phyloP scores from a whole-genome alignment of 2,797 vertebrate species.

The Tenualosa ilisha region DNA sequence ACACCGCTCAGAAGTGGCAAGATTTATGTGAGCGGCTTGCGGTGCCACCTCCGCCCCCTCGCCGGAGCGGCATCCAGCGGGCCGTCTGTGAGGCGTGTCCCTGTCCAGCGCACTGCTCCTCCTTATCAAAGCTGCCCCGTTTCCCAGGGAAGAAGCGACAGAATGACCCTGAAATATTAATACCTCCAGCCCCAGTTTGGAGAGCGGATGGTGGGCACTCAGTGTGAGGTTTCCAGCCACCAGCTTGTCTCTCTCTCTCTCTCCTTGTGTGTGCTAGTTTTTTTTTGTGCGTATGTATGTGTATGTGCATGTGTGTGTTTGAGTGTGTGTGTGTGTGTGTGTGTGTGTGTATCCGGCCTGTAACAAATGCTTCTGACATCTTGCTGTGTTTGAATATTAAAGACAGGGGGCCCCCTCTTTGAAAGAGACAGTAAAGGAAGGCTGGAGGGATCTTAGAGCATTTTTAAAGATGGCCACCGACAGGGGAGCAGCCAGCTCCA shows the following conservation, averaged over 20 bases:
- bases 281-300: not conserved
- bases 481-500: constrained; percentile 70
- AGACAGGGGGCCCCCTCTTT: constrained; percentile 70
- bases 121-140: constrained; percentile 67
- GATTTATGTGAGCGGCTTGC: not conserved
- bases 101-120: constrained; percentile 75
- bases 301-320: constrained; percentile 12
- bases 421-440: constrained; percentile 83
- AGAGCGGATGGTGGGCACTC: constrained; percentile 69
- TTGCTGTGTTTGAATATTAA: constrained; percentile 82
- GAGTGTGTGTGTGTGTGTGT: constrained; percentile 28
- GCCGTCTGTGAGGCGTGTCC: constrained; percentile 52
- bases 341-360: constrained; percentile 39
- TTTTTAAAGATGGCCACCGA: constrained; percentile 59
- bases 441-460: constrained; percentile 78
- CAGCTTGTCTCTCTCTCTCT: not conserved
- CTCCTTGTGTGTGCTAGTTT: not conserved
- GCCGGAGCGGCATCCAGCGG: not conserved
- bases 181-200: constrained; percentile 71
- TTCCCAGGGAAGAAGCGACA: constrained; percentile 74
- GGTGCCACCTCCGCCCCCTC: not conserved
- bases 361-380: constrained; percentile 77
- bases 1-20: not conserved
- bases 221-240: constrained; percentile 50
- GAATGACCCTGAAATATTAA: constrained; percentile 81